phyloP scores from a whole-genome alignment of 1,140 invertebrate species.

The Babylonia areolata region DNA sequence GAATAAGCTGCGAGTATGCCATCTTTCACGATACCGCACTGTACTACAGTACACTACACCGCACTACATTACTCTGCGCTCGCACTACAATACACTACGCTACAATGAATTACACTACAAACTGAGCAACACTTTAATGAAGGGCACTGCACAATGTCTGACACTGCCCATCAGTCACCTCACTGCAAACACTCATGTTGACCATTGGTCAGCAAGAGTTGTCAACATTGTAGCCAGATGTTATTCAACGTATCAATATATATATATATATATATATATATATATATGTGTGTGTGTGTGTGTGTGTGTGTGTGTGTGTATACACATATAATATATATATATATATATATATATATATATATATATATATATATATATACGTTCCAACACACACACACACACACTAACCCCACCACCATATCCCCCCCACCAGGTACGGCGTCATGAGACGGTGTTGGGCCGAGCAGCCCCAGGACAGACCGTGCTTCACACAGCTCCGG shows the following conservation, averaged over 20 bases:
- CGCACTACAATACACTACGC: neutral
- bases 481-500: constrained; percentile 83
- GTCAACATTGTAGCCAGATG: too few relatives aligned
- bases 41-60: neutral
- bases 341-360: too few relatives aligned
- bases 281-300: too few relatives aligned
- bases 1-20: neutral
- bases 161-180: neutral
- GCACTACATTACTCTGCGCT: neutral
- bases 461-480: constrained; percentile 84
- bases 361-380: too few relatives aligned
- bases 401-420: neutral
- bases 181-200: too few relatives aligned
- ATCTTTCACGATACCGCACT: neutral
- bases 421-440: constrained; percentile 80
- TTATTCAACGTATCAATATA: too few relatives aligned
- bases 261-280: too few relatives aligned
- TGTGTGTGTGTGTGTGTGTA: too few relatives aligned
- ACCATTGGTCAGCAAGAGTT: too few relatives aligned
- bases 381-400: too few relatives aligned
- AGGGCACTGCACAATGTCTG: neutral
- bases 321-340: too few relatives aligned
- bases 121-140: neutral
- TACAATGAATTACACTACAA: neutral
- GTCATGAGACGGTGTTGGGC: constrained; percentile 89